Base-by-base conservation (phyloP, 1,140 invertebrate species). In the Liolophura sinensis region DNA sequence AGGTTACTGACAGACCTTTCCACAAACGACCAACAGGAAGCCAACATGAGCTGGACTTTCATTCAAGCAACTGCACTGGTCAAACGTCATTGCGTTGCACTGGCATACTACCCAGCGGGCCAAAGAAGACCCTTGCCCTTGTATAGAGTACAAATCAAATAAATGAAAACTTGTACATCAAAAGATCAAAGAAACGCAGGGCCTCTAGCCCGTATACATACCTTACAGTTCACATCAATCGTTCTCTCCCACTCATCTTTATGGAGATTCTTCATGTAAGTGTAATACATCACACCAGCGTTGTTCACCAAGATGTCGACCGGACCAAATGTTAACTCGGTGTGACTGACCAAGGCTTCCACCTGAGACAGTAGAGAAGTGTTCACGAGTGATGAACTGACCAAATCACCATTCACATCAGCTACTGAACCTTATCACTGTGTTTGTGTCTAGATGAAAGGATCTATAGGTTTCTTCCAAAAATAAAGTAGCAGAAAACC, bases 201-300 rank as follows among this genome's bases (percentile, higher is more conserved):
- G 7, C 3, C 51, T n/a, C n/a, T n/a, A n/a, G n/a, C 5, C 18
- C 68, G 22, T 56, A 18, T 12, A 47, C 59, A 66, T 56, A 80
- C 79, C 73, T 82, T 81, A 58, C 81, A 79, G 65, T 86, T 86
- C 24, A 86, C 67, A 60, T 86, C 84, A 60, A 86, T 85, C 59
- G 81, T 78, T 57, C 66, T 73, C 11, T 82, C 77, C 84, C 85
- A 86, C 71, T 86, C 75, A 20, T 85, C 79, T 60, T 82, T 78
- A 59, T 83, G 73, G 20, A 82, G 55, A 65, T 85, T 86, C 60
- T 82, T 84, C 78, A 84, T 81, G 69, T 82, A 63, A 0, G 79
- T 82, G 68, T 85, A 86, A 64, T 83, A 86, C 85, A 86, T 86
- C 16, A 81, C 73, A 11, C 85, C 85, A 64, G 85, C 85, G 73